These are phyloP conservation scores for Phaenicophaeus curvirostris DNA, from an alignment of 2,797 vertebrate species.

Conservation along the genomic window DNA sequence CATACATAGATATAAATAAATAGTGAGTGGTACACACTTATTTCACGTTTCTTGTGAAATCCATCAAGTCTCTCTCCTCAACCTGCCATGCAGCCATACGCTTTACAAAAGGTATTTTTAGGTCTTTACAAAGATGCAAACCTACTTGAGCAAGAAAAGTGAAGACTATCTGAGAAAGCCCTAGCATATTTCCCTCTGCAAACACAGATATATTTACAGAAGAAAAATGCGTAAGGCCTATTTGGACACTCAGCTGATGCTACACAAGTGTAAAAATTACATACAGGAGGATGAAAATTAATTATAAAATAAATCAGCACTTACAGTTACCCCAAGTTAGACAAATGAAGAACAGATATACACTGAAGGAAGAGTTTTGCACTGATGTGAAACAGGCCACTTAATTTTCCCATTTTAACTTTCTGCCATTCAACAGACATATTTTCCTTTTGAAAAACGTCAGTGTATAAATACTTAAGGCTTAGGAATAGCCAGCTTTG, in stretches of 20 bases:
- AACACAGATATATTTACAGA: not conserved
- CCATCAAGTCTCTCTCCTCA: not conserved
- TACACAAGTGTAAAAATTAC: not conserved
- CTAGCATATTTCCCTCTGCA: not conserved
- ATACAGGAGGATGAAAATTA: not conserved
- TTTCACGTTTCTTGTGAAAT: not conserved
- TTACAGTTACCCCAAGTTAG: not conserved
- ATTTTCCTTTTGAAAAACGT: not conserved
- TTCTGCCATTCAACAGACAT: not conserved
- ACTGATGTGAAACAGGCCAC: not conserved
- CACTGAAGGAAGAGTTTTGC: not conserved
- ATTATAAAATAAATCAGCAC: not conserved
- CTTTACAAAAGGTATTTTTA: not conserved
- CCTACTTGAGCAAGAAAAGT: not conserved
- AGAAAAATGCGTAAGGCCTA: not conserved
- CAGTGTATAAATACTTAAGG: not conserved
- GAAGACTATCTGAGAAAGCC: not conserved
- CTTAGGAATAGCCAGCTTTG: not conserved
- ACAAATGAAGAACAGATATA: not conserved
- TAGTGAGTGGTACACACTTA: not conserved
- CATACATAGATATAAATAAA: not conserved
- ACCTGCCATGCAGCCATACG: not conserved
- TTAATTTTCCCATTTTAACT: not conserved
- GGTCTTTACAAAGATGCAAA: not conserved
- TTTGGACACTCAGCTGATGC: not conserved